Conservation (phyloP, 2,888 invertebrate genomes). For the Tiliacea citrago region DNA sequence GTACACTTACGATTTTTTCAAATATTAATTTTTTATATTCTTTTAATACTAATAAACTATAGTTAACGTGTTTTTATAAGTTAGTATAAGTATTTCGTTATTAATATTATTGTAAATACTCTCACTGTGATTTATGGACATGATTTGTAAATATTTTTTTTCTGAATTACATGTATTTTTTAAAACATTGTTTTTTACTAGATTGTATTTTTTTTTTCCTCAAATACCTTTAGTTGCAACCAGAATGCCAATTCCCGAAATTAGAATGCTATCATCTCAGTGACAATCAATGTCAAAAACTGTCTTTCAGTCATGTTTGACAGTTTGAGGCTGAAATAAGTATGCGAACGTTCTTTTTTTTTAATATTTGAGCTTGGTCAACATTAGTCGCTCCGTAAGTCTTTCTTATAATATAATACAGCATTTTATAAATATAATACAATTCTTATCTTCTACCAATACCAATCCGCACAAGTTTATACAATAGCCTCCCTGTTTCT, state of each 20-base stretch:
- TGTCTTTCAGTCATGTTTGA: background rate
- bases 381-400: too few species aligned
- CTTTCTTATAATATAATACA: too few species aligned
- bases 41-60: constrained; percentile 24
- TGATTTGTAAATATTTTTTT: constrained; percentile 65
- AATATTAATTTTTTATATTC: background rate
- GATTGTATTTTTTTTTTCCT: background rate
- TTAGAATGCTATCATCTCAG: background rate
- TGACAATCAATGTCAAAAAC: background rate
- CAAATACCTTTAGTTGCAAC: background rate
- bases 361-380: too few species aligned
- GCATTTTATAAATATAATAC: too few species aligned
- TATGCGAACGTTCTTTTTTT: background rate
- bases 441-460: too few species aligned
- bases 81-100: constrained; percentile 33
- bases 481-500: too few species aligned
- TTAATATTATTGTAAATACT: constrained; percentile 65
- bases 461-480: too few species aligned
- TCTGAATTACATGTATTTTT: constrained; percentile 53
- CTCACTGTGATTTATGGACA: constrained; percentile 60
- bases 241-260: background rate
- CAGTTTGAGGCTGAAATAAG: background rate
- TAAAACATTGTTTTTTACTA: background rate
- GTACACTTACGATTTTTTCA: background rate
- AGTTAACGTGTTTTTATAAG: constrained; percentile 35